Conservation (phyloP, 2,113 vertebrate species). For the Amazona guildingii region DNA sequence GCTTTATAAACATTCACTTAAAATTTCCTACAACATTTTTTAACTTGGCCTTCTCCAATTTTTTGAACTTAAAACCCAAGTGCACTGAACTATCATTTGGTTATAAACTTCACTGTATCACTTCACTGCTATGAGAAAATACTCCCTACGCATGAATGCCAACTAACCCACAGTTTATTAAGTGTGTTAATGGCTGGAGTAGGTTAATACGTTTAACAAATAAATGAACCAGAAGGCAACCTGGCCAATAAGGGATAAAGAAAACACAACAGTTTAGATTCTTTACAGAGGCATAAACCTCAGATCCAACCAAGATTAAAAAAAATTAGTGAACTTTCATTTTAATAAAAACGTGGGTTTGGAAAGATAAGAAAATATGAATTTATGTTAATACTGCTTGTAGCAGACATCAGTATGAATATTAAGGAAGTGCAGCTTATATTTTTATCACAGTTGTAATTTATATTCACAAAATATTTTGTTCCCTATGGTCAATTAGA, state of each 20-base stretch:
- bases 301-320: constrained; percentile 1
- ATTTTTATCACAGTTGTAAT: constrained; percentile 55
- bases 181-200: constrained; percentile 6
- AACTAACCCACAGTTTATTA: constrained; percentile 30
- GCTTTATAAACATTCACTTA: neutral
- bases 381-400: constrained; percentile 49
- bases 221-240: constrained; percentile 23
- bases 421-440: constrained; percentile 24
- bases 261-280: constrained; percentile 29
- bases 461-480: constrained; percentile 50
- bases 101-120: neutral
- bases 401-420: constrained; percentile 29
- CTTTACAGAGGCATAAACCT: constrained; percentile 19
- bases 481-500: constrained; percentile 59
- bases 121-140: neutral
- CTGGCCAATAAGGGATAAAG: constrained; percentile 38
- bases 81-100: neutral
- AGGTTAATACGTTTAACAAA: constrained; percentile 49
- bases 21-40: neutral
- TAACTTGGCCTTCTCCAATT: neutral
- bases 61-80: neutral
- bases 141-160: constrained; percentile 7
- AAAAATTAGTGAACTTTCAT: constrained; percentile 55
- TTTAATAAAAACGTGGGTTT: constrained; percentile 53
- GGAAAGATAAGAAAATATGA: constrained; percentile 50